Base-by-base conservation (phyloP, 2,113 vertebrate species). In the Ammodytes dubius region DNA sequence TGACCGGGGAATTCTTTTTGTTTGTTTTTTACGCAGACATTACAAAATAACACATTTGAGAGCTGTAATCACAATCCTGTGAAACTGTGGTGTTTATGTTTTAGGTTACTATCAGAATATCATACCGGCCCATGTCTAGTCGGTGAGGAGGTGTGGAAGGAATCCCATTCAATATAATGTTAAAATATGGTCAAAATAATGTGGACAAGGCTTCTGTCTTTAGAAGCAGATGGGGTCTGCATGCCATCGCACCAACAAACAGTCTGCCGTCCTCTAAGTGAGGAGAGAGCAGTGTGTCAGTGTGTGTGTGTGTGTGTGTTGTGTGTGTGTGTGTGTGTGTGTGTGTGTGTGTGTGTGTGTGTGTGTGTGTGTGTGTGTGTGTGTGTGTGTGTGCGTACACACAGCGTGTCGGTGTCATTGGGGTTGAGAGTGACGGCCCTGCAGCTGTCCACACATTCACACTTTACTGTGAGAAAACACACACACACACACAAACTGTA, bases 371-470 rank as follows among this genome's bases (percentile, higher is more conserved):
- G 27, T 27, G 27, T 27, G 27, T 27, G 27, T 27, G 27, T 27
- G 27, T 27, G 27, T 27, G 27, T 27, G 27, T 37, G 50, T 78
- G 54, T 82, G 70, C 58, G 74, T 70, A 70, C 45, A 3, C 2
- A n/a, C 65, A 47, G 39, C 15, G 11, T 58, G 77, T 35, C 13
- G 52, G 74, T 77, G 72, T 60, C 57, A 54, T 4, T 10, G 46
- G 13, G 5, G 60, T 72, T 59, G 83, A 79, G 74, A 75, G 66
- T 27, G 60, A 65, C 13, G 15, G 56, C n/a, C 56, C 75, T 65
- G 47, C 89, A 94, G 89, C 91, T 94, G 91, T 83, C 63, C 88
- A 90, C 86, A 78, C 87, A 84, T 17, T 88, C 77, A 89, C 89
- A 88, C 79, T 40, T 66, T 9, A 70, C 58, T 69, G 85, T 43